phyloP scores from a whole-genome alignment of 2,888 invertebrate species.

The Hirtodrosophila confusa region DNA sequence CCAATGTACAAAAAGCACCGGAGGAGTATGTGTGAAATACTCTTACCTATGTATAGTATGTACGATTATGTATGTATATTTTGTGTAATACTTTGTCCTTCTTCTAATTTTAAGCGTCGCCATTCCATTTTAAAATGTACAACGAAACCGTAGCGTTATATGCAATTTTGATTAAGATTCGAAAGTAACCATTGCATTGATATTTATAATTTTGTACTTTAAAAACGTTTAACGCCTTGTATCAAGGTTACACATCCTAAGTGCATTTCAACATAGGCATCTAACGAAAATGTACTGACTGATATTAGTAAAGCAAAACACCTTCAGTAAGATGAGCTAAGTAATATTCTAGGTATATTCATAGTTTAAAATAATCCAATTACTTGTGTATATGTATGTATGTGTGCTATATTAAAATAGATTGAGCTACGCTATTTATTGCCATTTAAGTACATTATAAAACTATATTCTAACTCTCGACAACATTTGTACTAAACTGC shows the following conservation, averaged over 20 bases:
- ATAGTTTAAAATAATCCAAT: slow-evolving; percentile 23
- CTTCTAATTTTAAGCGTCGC: slow-evolving; percentile 59
- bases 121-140: slow-evolving; percentile 72
- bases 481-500: slow-evolving; percentile 28
- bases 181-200: slow-evolving; percentile 28
- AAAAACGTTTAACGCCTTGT: slow-evolving; percentile 80
- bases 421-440: slow-evolving; percentile 54
- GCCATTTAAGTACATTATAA: slow-evolving; percentile 68
- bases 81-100: slow-evolving; percentile 42
- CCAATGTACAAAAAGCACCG: slow-evolving; percentile 93
- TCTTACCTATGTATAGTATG: background rate
- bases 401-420: slow-evolving; percentile 77
- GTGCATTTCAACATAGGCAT: slow-evolving; percentile 40
- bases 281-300: slow-evolving; percentile 47
- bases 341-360: slow-evolving; percentile 8
- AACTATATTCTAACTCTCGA: slow-evolving; percentile 34
- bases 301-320: slow-evolving; percentile 34
- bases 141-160: slow-evolving; percentile 41
- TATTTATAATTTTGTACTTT: slow-evolving; percentile 32
- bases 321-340: slow-evolving; percentile 9
- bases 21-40: slow-evolving; percentile 92
- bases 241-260: slow-evolving; percentile 82
- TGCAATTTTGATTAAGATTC: slow-evolving; percentile 8
- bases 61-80: slow-evolving; percentile 36
- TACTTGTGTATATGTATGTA: slow-evolving; percentile 49